Percentiles rank a stretch among this genome's conserved stretches.
Evolutionary conservation across 2,888 invertebrate species (phyloP).

Genomic region (Microplitis deprimator): DNA sequence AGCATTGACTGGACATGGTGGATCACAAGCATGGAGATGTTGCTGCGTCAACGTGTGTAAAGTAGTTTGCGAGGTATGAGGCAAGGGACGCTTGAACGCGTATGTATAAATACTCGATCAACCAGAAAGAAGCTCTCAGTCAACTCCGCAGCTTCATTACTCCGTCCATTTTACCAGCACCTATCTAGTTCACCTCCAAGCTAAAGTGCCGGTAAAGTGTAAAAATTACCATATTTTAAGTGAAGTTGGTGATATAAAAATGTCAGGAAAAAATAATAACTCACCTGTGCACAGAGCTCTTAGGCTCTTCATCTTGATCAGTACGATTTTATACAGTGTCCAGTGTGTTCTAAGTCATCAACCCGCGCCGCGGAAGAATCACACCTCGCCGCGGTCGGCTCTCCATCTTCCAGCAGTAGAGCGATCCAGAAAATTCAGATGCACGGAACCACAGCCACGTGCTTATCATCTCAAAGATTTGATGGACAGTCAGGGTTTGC

Average conservation of each 20-base stretch:
- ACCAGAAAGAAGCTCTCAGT: conserved; percentile 59
- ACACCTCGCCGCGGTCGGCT: conserved; percentile 12
- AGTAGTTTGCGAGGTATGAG: conserved; percentile 27
- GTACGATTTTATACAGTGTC: not conserved
- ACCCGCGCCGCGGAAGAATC: conserved; percentile 34
- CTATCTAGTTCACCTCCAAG: not conserved
- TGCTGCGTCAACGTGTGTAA: not conserved
- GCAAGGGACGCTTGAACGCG: conserved; percentile 43
- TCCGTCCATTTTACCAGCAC: not conserved
- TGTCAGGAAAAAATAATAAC: not conserved
- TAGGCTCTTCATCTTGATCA: not conserved
- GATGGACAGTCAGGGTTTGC: not conserved
- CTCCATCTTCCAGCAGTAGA: conserved; percentile 45
- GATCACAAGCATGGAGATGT: not conserved
- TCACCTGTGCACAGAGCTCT: not conserved
- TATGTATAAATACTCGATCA: conserved; percentile 63
- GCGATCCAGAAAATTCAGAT: conserved; percentile 48
- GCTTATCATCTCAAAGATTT: conserved; percentile 57
- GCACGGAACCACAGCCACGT: conserved; percentile 56
- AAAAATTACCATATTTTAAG: too few species aligned
- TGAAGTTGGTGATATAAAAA: not conserved
- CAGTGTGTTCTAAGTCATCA: not conserved
- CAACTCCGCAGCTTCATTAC: conserved; percentile 50
- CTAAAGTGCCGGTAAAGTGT: too few species aligned
- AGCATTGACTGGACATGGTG: not conserved